phyloP scores from a whole-genome alignment of 2,797 vertebrate species.

The Anabacerthia variegaticeps region DNA sequence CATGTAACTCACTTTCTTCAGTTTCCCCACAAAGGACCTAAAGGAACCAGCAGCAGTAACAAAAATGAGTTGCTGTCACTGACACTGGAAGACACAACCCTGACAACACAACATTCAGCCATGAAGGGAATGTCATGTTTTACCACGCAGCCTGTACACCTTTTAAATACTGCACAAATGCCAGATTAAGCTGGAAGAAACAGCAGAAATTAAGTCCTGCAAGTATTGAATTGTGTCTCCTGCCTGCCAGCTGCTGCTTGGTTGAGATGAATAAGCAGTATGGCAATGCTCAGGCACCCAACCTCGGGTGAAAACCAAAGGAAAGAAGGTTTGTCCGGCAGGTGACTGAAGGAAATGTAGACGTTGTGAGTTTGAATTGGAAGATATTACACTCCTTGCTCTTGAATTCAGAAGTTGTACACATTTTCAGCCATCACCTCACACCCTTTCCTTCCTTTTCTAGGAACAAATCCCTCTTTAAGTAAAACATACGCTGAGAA shows the following conservation, averaged over 20 bases:
- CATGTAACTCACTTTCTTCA: neutral
- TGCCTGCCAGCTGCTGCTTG: neutral
- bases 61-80: neutral
- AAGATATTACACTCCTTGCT: neutral
- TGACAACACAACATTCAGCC: rapidly evolving
- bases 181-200: neutral
- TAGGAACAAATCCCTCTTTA: neutral
- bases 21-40: neutral
- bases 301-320: neutral
- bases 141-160: neutral
- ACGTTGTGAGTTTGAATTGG: neutral
- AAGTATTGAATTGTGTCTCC: neutral
- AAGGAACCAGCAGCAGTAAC: neutral
- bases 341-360: neutral
- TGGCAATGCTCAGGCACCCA: neutral
- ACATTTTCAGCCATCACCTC: neutral
- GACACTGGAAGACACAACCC: neutral
- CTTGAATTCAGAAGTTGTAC: neutral
- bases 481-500: neutral
- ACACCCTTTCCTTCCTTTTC: neutral
- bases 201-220: neutral
- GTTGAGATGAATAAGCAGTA: neutral
- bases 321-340: neutral
- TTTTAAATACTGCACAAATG: neutral
- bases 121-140: neutral